Evolutionary conservation across 2,888 invertebrate species (phyloP), one percentile per base, ranked within the genome.

Genomic region (Cremastinae sp.): DNA sequence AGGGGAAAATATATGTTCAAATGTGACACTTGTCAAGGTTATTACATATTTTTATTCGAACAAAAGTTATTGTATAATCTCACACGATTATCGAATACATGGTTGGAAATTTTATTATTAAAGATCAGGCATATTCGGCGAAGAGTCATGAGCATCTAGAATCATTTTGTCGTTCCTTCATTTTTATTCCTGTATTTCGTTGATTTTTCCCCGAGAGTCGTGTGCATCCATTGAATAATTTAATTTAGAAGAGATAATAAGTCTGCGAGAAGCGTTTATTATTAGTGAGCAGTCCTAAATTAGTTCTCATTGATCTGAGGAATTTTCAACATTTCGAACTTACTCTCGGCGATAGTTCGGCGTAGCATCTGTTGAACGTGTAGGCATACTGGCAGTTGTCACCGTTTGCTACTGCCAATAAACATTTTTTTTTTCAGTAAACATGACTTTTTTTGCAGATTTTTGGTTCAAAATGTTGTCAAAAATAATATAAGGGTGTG

Each of bases 321-420:
- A n/a, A 7, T 43, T 14, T 14, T 54, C 20, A 9, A 54, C n/a
- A 43, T 36, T 8, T 10, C 9, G 20, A 38, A 80, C 86, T 81
- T 64, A 88, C 88, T 79, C 81, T 84, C 10, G 88, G 88, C 10
- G 88, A 88, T 68, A 78, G 64, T 75, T 79, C 78, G 14, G 88
- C 86, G 68, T 88, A 88, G 75, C 89, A 90, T 74, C 84, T 86
- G 77, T 90, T 89, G 80, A 90, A 88, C 43, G 82, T 84, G 71
- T 87, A 89, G 16, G 89, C 89, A 69, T 87, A 87, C 47, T 88
- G 85, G 80, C 89, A 90, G 56, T 86, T 84, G 69, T 89, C 88
- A 1, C 86, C 86, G 3, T 85, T 85, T 1, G 84, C 89, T 90
- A 78, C 10, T n/a, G n/a, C n/a, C n/a, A n/a, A n/a, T n/a, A n/a